Conservation (phyloP, 2,113 vertebrate species). For the Aegithalos caudatus region DNA sequence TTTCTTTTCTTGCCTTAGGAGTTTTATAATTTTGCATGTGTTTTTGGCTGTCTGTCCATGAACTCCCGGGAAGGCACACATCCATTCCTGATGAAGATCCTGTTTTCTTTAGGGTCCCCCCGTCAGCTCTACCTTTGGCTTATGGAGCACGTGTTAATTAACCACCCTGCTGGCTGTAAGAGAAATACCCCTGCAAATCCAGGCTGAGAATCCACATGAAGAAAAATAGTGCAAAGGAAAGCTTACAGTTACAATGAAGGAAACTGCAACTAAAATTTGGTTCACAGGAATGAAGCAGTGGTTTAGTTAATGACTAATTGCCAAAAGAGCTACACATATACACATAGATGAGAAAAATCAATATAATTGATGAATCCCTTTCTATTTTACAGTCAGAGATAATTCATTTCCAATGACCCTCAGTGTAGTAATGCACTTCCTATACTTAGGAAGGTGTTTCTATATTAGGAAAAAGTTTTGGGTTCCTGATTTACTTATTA, state of each 20-base stretch:
- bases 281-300: not conserved
- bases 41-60: not conserved
- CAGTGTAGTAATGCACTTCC: too few species aligned
- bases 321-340: not conserved
- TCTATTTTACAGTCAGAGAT: constrained; percentile 4
- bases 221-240: not conserved
- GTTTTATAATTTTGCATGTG: not conserved
- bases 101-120: not conserved
- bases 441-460: too few species aligned
- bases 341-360: not conserved
- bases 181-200: not conserved
- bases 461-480: too few species aligned
- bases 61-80: not conserved
- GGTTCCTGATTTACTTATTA: too few species aligned
- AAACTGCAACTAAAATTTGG: not conserved
- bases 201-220: not conserved
- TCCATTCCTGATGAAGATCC: not conserved
- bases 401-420: constrained; percentile 23
- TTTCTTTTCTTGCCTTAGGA: not conserved
- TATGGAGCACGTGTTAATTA: not conserved
- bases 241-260: not conserved
- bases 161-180: not conserved
- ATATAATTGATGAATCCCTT: constrained; percentile 4
- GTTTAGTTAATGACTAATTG: not conserved
- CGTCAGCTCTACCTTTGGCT: not conserved